Evolutionary conservation across 2,797 vertebrate species (phyloP), one percentile per base, ranked within the genome.

Genomic region (Leuciscus waleckii): DNA sequence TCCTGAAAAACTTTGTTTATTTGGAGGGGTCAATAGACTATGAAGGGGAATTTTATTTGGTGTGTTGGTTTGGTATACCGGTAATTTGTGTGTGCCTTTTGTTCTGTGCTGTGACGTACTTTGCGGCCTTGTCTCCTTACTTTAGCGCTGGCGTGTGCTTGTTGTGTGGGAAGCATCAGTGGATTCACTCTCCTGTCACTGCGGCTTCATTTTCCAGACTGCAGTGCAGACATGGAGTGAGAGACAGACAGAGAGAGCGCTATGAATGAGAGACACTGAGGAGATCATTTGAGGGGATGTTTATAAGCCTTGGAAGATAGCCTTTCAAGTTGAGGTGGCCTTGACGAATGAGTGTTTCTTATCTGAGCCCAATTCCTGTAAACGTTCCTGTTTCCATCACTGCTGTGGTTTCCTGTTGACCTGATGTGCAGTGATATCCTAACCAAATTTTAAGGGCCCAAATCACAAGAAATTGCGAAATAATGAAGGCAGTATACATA

Each of bases 141-240:
- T 69, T 68, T 29, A 76, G 67, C 2, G 23, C 51, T 21, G 32
- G 68, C 23, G 13, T 65, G 41, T 23, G 32, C 46, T 75, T 77
- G 39, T 86, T 85, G 77, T 86, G 85, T 88, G 76, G 86, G 87
- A 88, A 78, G 82, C 46, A 7, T 67, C 69, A 49, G 61, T 86
- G 85, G 73, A 78, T 85, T 86, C 84, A 81, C 71, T 84, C 82
- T 84, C 71, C 78, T 71, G 61, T 85, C 74, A 56, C 41, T 58
- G 51, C 14, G 81, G 81, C 61, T 86, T 82, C 11, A 37, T 82
- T 80, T 68, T 85, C 37, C 75, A 43, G 56, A 68, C 70, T 69
- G 51, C 32, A 39, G 26, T 51, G 32, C 41, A 67, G 77, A 80
- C 54, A 26, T 35, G 16, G 19, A 79, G 51, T 29, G 14, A 76